Percentiles rank a stretch among this genome's conserved stretches.
These are phyloP conservation scores for Lepus townsendii DNA, from an alignment of 2,797 vertebrate species.

Conservation along the genomic window DNA sequence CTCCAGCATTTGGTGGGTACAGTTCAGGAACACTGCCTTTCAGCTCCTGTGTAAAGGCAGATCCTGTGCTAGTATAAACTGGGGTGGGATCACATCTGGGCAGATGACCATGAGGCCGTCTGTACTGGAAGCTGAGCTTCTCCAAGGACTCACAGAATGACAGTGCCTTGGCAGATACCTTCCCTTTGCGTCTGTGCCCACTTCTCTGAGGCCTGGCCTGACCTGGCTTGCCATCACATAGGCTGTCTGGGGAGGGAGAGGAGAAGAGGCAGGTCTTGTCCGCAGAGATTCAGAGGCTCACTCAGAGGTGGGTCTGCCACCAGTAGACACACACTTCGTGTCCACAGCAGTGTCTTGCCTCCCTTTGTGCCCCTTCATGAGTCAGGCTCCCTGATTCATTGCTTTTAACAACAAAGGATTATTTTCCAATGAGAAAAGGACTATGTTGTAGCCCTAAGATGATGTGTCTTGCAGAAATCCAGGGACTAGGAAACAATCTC, in stretches of 20 bases:
- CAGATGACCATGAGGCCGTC: background rate
- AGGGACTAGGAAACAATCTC: slow-evolving; percentile 48
- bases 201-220: background rate
- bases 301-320: background rate
- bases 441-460: background rate
- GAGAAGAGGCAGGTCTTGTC: background rate
- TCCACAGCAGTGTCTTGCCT: slow-evolving; percentile 32
- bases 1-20: background rate
- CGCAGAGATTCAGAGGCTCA: slow-evolving; percentile 19
- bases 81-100: background rate
- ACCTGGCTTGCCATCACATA: background rate
- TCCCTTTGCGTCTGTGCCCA: slow-evolving; percentile 3
- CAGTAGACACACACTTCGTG: slow-evolving; percentile 7
- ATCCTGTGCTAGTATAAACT: background rate
- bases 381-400: slow-evolving; percentile 48
- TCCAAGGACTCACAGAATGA: background rate
- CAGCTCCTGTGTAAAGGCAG: background rate
- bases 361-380: slow-evolving; percentile 35
- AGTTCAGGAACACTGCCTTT: slow-evolving; percentile 17
- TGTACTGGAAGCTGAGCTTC: background rate
- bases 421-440: slow-evolving; percentile 62
- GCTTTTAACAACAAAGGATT: slow-evolving; percentile 65
- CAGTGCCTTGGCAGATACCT: slow-evolving; percentile 6
- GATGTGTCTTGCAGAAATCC: slow-evolving; percentile 52
- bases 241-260: background rate